Percentiles rank a stretch among this genome's conserved stretches.
phyloP scores from a whole-genome alignment of 2,113 vertebrate species.

The Megaleporinus macrocephalus region DNA sequence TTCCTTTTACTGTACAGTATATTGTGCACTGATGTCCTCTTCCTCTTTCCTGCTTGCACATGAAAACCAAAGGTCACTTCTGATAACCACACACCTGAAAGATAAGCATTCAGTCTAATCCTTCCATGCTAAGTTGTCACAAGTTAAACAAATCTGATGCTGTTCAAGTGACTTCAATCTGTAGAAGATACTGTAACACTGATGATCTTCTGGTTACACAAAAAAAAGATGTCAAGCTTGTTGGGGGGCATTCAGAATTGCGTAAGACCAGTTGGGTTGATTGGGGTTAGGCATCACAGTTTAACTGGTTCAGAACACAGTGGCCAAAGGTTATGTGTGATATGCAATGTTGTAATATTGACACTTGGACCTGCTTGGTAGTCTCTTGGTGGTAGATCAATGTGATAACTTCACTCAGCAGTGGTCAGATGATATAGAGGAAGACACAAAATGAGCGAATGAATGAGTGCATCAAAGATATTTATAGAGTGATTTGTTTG shows the following conservation, averaged over 20 bases:
- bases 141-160: not conserved
- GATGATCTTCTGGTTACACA: not conserved
- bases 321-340: conserved; percentile 41
- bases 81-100: not conserved
- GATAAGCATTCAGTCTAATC: not conserved
- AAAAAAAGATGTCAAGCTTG: not conserved
- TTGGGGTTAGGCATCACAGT: conserved; percentile 21
- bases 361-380: not conserved
- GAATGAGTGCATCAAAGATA: not conserved
- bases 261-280: conserved; percentile 32
- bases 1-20: conserved; percentile 17
- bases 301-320: not conserved
- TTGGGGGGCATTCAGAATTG: conserved; percentile 15
- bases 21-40: not conserved
- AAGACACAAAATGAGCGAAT: not conserved
- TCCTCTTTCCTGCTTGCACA: not conserved
- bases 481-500: not conserved
- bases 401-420: not conserved
- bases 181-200: not conserved
- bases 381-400: not conserved
- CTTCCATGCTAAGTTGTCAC: too few relatives aligned
- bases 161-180: too few relatives aligned
- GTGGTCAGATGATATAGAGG: not conserved
- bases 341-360: conserved; percentile 27
- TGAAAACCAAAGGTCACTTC: conserved; percentile 29